phyloP scores from a whole-genome alignment of 2,797 vertebrate species.

The Clarias pachynema region DNA sequence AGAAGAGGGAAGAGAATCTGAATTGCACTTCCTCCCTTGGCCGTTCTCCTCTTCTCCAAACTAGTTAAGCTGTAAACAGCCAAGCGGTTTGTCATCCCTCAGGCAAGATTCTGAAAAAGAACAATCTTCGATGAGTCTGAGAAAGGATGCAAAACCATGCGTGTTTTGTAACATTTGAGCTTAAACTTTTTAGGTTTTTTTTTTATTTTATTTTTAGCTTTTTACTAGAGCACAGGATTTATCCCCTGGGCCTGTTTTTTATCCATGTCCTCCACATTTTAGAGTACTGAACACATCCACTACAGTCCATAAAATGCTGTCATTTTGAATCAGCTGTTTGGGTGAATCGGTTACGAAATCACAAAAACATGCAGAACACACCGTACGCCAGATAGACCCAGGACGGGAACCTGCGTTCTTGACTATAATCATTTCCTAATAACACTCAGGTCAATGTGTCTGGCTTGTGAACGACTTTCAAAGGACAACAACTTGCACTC shows the following conservation, averaged over 20 bases:
- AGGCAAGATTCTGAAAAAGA: slow-evolving; percentile 28
- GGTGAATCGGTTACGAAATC: background rate
- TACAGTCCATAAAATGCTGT: background rate
- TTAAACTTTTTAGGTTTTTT: background rate
- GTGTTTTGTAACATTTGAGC: background rate
- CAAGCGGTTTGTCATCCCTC: slow-evolving; percentile 50
- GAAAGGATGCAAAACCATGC: background rate
- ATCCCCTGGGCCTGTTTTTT: background rate
- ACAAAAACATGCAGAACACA: background rate
- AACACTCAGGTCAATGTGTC: background rate
- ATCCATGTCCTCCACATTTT: background rate
- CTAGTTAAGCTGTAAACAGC: slow-evolving; percentile 40
- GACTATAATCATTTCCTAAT: background rate
- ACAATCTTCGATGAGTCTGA: background rate
- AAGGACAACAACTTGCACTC: background rate
- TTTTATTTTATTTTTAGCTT: background rate
- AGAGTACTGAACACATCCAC: background rate
- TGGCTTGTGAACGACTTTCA: background rate
- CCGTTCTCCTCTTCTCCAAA: slow-evolving; percentile 32
- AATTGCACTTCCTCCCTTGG: slow-evolving; percentile 39
- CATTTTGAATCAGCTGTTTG: background rate
- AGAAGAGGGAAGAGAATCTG: slow-evolving; percentile 40
- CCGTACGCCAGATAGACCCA: background rate
- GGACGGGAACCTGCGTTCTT: background rate
- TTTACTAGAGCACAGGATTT: background rate